Conservation (phyloP, 2,888 invertebrate species). For the Coleophora flavipennella region DNA sequence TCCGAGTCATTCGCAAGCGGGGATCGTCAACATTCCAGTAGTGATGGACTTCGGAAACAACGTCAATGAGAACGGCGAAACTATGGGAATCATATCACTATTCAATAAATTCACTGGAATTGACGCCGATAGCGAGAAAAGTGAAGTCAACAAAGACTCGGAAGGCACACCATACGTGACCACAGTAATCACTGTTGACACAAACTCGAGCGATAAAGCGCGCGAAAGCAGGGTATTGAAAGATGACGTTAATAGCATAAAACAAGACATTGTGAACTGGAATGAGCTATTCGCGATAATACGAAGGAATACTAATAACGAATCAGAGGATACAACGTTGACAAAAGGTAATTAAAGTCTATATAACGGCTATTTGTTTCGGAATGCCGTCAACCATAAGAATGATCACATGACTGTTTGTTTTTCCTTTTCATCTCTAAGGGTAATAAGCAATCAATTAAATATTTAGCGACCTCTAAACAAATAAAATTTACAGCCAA, state of each 20-base stretch:
- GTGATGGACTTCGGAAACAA: constrained; percentile 60
- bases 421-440: no score
- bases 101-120: constrained; percentile 71
- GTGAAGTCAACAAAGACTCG: constrained; percentile 56
- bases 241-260: constrained; percentile 30
- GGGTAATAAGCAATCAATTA: no score
- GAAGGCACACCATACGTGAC: constrained; percentile 64
- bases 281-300: constrained; percentile 56
- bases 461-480: no score
- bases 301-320: constrained; percentile 35
- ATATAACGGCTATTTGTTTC: neutral
- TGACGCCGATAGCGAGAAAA: constrained; percentile 35
- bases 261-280: constrained; percentile 36
- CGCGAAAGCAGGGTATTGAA: constrained; percentile 48
- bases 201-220: constrained; percentile 37
- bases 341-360: neutral
- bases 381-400: no score
- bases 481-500: no score
- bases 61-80: constrained; percentile 66
- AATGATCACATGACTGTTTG: no score
- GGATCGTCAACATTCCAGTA: constrained; percentile 39
- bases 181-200: constrained; percentile 58
- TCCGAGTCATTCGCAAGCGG: constrained; percentile 21
- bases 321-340: constrained; percentile 15
- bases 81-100: constrained; percentile 74